Conservation (phyloP, 2,888 invertebrate species). For the Danaus chrysippus region DNA sequence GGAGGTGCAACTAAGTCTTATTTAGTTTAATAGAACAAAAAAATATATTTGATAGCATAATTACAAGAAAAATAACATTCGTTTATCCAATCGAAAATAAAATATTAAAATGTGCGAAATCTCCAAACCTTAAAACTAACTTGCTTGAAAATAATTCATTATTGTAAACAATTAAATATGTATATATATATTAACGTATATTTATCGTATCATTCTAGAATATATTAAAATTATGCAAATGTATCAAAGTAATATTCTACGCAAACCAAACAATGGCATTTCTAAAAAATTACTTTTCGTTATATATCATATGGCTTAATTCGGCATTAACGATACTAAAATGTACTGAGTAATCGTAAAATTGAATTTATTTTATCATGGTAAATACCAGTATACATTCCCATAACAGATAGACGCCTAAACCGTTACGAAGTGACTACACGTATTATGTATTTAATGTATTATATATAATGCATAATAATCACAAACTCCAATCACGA, state of each 20-base stretch:
- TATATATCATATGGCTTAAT: constrained; percentile 32
- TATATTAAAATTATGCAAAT: constrained; percentile 41
- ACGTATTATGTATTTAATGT: not conserved
- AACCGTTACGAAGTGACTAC: not conserved
- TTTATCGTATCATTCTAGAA: constrained; percentile 43
- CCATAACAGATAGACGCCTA: not conserved
- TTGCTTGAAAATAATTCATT: constrained; percentile 22
- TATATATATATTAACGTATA: constrained; percentile 39
- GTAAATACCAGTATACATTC: not conserved
- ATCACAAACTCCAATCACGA: too few species aligned
- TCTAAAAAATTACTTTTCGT: constrained; percentile 32
- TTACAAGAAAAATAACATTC: constrained; percentile 1
- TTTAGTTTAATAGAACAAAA: not conserved
- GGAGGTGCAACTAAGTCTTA: constrained; percentile 7
- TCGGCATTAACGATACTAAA: constrained; percentile 28
- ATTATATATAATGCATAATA: too few species aligned
- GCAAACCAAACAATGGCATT: constrained; percentile 37
- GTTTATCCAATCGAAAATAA: constrained; percentile 3
- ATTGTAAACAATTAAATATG: constrained; percentile 24
- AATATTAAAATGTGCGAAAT: not conserved
- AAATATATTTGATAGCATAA: not conserved
- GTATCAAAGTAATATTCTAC: constrained; percentile 33
- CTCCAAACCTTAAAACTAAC: constrained; percentile 27
- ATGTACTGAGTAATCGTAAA: constrained; percentile 12
- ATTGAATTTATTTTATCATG: constrained; percentile 1